Percentiles rank a stretch among this genome's conserved stretches.
These are phyloP conservation scores for Prunella fulvescens DNA, from an alignment of 2,113 vertebrate genomes.

Conservation along the genomic window DNA sequence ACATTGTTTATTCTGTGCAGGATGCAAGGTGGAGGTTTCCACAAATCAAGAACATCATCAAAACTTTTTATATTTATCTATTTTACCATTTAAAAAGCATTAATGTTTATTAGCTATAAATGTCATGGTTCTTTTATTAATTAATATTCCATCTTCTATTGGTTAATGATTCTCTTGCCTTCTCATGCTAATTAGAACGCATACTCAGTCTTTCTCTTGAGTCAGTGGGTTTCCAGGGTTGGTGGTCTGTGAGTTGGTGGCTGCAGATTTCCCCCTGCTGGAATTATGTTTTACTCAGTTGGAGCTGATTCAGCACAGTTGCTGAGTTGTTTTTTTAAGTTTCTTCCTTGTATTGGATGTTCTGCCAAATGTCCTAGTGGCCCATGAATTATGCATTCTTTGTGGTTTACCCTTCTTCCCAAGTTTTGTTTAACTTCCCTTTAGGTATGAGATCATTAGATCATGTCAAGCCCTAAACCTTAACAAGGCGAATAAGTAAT, in stretches of 20 bases:
- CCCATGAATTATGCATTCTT: background rate
- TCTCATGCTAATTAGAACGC: background rate
- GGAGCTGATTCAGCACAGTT: background rate
- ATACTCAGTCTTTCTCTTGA: background rate
- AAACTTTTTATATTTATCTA: background rate
- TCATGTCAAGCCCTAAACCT: background rate
- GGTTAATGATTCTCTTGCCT: background rate
- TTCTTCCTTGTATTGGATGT: background rate
- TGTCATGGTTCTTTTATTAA: background rate
- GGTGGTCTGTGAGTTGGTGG: background rate
- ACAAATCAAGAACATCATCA: background rate
- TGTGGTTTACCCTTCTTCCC: background rate
- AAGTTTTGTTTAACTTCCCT: background rate
- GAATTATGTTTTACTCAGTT: background rate
- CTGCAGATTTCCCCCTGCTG: background rate
- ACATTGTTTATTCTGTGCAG: background rate
- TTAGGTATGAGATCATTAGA: background rate
- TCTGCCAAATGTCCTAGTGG: background rate
- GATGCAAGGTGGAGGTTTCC: background rate
- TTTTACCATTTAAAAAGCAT: background rate
- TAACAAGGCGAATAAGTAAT: fast-evolving
- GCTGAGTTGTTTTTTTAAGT: background rate
- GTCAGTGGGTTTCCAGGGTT: background rate
- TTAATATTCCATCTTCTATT: background rate
- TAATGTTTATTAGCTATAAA: background rate